phyloP scores from a whole-genome alignment of 2,113 vertebrate genomes.

The Romanogobio albipinnatus region DNA sequence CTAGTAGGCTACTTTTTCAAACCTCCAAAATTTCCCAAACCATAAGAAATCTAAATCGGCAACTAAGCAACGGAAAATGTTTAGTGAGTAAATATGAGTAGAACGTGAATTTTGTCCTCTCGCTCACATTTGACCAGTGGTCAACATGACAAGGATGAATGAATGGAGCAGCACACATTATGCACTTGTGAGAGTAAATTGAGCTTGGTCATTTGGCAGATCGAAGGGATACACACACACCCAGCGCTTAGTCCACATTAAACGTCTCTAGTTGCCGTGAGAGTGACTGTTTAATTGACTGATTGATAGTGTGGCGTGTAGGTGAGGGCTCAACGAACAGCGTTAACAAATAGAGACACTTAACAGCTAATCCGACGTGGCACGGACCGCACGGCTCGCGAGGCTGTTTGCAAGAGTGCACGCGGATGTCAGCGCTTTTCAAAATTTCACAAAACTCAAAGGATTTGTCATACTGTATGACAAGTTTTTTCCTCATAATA shows the following conservation, averaged over 20 bases:
- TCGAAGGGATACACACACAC: slow-evolving; percentile 57
- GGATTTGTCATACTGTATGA: not conserved
- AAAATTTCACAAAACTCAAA: not conserved
- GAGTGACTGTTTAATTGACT: slow-evolving; percentile 81
- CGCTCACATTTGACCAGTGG: not conserved
- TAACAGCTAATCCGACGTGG: slow-evolving; percentile 75
- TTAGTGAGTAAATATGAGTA: not conserved
- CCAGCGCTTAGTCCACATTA: slow-evolving; percentile 57
- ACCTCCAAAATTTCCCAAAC: not conserved
- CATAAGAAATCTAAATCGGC: not conserved
- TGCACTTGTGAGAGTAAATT: slow-evolving; percentile 56
- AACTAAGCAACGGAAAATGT: not conserved
- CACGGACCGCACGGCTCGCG: slow-evolving; percentile 59
- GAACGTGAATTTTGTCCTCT: not conserved
- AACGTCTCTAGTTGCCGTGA: slow-evolving; percentile 66
- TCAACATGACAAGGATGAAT: slow-evolving; percentile 50
- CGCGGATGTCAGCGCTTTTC: slow-evolving; percentile 7
- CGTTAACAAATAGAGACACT: slow-evolving; percentile 79
- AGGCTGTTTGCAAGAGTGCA: not conserved
- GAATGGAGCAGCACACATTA: slow-evolving; percentile 39
- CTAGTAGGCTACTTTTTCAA: not conserved
- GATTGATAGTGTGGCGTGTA: slow-evolving; percentile 77
- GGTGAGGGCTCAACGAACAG: slow-evolving; percentile 70
- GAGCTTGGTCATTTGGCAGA: slow-evolving; percentile 55
- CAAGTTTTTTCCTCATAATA: not conserved